A percentile compares a stretch with the other conserved stretches of the same genome.
Conservation (phyloP, 2,888 invertebrate species). For the Calameuta filiformis region DNA sequence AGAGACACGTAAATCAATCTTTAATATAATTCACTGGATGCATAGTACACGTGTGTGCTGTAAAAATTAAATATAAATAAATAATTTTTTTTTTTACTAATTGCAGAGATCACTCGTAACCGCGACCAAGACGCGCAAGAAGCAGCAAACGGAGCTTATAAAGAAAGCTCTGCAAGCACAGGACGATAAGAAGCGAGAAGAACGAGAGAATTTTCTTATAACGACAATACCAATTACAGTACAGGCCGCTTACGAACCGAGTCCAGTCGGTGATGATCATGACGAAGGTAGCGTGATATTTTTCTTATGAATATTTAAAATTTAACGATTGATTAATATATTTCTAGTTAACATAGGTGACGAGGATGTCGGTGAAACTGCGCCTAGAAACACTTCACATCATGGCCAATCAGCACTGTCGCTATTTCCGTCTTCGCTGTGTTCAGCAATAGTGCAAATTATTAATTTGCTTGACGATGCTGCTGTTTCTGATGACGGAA, state of each 20-base stretch:
- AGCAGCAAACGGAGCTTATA: slow-evolving; percentile 98
- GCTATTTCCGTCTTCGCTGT: slow-evolving; percentile 95
- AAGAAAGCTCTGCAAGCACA: slow-evolving; percentile 94
- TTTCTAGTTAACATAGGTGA: slow-evolving; percentile 67
- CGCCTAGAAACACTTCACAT: slow-evolving; percentile 77
- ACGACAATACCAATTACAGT: slow-evolving; percentile 95
- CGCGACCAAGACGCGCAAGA: slow-evolving; percentile 97
- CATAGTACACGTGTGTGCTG: background rate
- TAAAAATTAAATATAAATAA: background rate
- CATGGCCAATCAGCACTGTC: slow-evolving; percentile 93
- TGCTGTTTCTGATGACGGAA: slow-evolving; percentile 93
- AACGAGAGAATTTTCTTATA: slow-evolving; percentile 93
- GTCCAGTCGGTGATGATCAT: slow-evolving; percentile 85
- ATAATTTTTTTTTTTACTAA: slow-evolving; percentile 12
- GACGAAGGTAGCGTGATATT: slow-evolving; percentile 75
- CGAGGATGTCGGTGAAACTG: slow-evolving; percentile 73
- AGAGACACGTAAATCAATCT: slow-evolving; percentile 82
- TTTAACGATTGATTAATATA: slow-evolving; percentile 7
- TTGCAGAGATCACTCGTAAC: slow-evolving; percentile 91
- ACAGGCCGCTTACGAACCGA: slow-evolving; percentile 97
- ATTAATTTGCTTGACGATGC: slow-evolving; percentile 95
- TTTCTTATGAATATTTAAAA: background rate
- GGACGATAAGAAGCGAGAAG: slow-evolving; percentile 94
- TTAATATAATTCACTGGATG: background rate
- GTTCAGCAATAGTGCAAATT: slow-evolving; percentile 95